These are phyloP conservation scores for Cirrhinus molitorella DNA, from an alignment of 2,797 vertebrate genomes.

Conservation along the genomic window DNA sequence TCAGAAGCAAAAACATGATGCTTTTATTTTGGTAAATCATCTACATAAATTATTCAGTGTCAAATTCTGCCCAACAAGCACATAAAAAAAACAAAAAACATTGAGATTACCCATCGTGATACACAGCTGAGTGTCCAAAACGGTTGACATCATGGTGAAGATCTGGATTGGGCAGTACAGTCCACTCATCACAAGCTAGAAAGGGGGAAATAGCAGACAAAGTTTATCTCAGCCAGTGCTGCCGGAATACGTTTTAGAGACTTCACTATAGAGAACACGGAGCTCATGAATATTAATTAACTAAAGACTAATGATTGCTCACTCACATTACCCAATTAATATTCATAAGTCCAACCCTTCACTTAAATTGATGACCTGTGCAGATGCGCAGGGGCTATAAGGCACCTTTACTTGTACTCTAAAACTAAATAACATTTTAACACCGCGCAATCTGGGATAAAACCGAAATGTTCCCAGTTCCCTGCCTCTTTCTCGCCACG, in stretches of 20 bases:
- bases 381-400: background rate
- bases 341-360: constrained; percentile 15
- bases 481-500: background rate
- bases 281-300: constrained; percentile 31
- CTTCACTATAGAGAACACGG: background rate
- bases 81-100: background rate
- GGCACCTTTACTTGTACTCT: background rate
- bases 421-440: background rate
- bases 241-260: background rate
- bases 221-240: background rate
- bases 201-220: constrained; percentile 5
- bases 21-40: background rate
- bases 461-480: background rate
- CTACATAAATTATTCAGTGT: background rate
- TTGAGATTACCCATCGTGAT: constrained; percentile 84
- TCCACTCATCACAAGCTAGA: constrained; percentile 93
- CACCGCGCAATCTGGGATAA: background rate
- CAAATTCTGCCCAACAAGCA: too few species aligned
- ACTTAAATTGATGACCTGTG: constrained; percentile 5
- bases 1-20: background rate
- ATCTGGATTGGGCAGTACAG: constrained; percentile 86
- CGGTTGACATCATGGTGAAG: constrained; percentile 92
- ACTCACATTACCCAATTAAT: background rate
- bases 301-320: background rate
- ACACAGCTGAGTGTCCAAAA: constrained; percentile 92